Percentiles rank a stretch among this genome's conserved stretches.
phyloP scores from a whole-genome alignment of 2,797 vertebrate genomes.

The Parotocinclus haroldoi region DNA sequence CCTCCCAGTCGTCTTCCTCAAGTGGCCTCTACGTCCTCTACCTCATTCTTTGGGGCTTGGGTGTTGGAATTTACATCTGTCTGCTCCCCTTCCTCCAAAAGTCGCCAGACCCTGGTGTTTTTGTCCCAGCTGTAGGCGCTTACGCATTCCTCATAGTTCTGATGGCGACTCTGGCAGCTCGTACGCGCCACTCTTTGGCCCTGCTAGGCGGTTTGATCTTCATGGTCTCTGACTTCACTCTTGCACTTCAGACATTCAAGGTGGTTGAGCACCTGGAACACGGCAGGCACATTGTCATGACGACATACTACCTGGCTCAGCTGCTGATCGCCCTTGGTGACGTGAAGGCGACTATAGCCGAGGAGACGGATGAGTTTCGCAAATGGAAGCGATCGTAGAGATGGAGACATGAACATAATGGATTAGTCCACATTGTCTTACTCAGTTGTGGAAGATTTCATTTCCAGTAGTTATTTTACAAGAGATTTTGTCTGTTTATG shows the following conservation, averaged over 20 bases:
- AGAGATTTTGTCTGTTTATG: not conserved
- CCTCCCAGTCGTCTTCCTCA: slow-evolving; percentile 49
- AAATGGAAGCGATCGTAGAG: slow-evolving; percentile 71
- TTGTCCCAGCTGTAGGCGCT: slow-evolving; percentile 61
- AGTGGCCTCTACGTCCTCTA: slow-evolving; percentile 48
- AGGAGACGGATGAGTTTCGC: slow-evolving; percentile 52
- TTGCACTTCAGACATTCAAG: slow-evolving; percentile 73
- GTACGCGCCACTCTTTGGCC: slow-evolving; percentile 47
- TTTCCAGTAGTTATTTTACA: not conserved
- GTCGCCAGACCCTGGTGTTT: slow-evolving; percentile 45
- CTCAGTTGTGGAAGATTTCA: not conserved
- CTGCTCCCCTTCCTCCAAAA: slow-evolving; percentile 64
- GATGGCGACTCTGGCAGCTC: slow-evolving; percentile 68
- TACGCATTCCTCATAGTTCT: slow-evolving; percentile 65
- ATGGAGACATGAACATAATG: not conserved
- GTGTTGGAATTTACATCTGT: slow-evolving; percentile 57
- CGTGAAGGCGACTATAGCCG: slow-evolving; percentile 51
- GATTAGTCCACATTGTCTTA: not conserved
- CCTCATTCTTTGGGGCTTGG: slow-evolving; percentile 53
- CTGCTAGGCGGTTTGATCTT: slow-evolving; percentile 71
- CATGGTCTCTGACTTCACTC: slow-evolving; percentile 70
- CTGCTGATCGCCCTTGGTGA: slow-evolving; percentile 75
- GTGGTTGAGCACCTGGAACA: slow-evolving; percentile 47
- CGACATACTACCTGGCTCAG: slow-evolving; percentile 82
- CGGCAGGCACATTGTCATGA: slow-evolving; percentile 68